Percentiles rank a stretch among this genome's conserved stretches.
Conservation (phyloP, 2,888 invertebrate genomes). For the Adineta ricciae region DNA sequence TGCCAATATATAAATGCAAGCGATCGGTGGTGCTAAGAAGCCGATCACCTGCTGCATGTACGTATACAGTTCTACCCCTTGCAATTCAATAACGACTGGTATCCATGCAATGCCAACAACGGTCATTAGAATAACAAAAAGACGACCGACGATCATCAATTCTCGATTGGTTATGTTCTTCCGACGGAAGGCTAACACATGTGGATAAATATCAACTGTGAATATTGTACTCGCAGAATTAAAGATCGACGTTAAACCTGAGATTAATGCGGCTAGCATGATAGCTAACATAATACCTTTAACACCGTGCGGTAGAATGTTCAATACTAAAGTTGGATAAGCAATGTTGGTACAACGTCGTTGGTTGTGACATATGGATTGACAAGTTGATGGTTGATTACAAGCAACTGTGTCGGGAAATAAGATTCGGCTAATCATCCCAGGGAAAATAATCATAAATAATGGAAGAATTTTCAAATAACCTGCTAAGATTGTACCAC, state of each 20-base stretch:
- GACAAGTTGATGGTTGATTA: constrained; percentile 48
- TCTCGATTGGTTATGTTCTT: constrained; percentile 48
- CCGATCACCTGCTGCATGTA: constrained; percentile 55
- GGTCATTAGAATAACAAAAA: constrained; percentile 44
- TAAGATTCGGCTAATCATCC: constrained; percentile 43
- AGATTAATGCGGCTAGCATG: constrained; percentile 54
- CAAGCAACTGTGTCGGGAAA: constrained; percentile 51
- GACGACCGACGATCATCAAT: constrained; percentile 52
- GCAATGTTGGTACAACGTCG: constrained; percentile 53
- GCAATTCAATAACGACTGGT: constrained; percentile 52
- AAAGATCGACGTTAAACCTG: constrained; percentile 53
- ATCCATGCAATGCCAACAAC: constrained; percentile 49
- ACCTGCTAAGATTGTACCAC: constrained; percentile 18
- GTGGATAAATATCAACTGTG: constrained; percentile 53
- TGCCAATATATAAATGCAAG: constrained; percentile 54
- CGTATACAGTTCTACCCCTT: constrained; percentile 52
- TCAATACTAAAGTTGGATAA: constrained; percentile 51
- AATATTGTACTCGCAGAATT: constrained; percentile 52
- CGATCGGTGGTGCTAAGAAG: constrained; percentile 54
- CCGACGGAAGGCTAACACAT: constrained; percentile 45
- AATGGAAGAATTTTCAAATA: constrained; percentile 19
- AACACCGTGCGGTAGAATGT: constrained; percentile 51
- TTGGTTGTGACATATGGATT: constrained; percentile 47
- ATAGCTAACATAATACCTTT: constrained; percentile 54
- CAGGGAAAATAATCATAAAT: constrained; percentile 40